Evolutionary conservation across 2,888 invertebrate genomes (phyloP).

Genomic region (Odontothrips loti): DNA sequence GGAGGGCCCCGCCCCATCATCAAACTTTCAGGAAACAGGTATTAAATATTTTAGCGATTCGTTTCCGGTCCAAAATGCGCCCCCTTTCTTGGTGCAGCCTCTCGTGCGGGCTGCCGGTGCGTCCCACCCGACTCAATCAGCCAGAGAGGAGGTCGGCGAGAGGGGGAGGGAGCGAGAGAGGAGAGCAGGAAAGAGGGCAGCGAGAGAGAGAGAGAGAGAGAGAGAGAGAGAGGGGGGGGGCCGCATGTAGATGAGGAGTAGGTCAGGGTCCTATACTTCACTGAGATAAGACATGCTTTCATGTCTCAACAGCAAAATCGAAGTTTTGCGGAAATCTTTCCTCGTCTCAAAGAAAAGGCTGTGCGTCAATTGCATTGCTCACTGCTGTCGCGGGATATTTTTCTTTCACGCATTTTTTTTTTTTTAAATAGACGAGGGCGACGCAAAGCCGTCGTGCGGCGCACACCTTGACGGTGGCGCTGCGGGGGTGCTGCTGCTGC

Average conservation of each 20-base stretch:
- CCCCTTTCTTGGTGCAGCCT: neutral
- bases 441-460: too few relatives aligned
- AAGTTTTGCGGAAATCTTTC: too few relatives aligned
- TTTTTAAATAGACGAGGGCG: too few relatives aligned
- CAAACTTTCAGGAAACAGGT: constrained; percentile 20
- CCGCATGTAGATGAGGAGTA: neutral
- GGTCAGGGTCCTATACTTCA: neutral
- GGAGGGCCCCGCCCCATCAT: neutral
- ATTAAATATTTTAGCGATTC: constrained; percentile 25
- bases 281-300: too few relatives aligned
- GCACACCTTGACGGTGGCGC: too few relatives aligned
- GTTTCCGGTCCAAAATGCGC: neutral
- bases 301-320: too few relatives aligned
- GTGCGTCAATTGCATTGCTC: too few relatives aligned
- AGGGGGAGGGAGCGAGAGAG: neutral
- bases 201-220: neutral
- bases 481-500: too few relatives aligned
- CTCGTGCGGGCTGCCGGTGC: neutral
- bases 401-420: too few relatives aligned
- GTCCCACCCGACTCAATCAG: neutral
- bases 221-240: neutral
- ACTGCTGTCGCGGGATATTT: too few relatives aligned
- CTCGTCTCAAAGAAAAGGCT: too few relatives aligned
- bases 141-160: neutral
- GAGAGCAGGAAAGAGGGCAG: neutral